Evolutionary conservation across 2,888 invertebrate species (phyloP).

Genomic region (Pseudococcus longispinus): DNA sequence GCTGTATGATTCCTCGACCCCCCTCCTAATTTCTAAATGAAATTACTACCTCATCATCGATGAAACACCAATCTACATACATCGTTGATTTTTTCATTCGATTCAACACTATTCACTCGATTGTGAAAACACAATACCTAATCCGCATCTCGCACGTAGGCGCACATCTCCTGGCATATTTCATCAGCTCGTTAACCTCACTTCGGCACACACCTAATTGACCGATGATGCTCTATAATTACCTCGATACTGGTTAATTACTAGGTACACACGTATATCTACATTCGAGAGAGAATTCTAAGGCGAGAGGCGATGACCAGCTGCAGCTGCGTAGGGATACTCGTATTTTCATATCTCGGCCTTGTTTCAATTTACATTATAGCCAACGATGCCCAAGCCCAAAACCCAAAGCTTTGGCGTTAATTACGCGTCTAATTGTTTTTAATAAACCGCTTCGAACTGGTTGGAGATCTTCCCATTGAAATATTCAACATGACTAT

Average conservation of each 20-base stretch:
- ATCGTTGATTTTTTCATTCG: too few relatives aligned
- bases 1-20: too few relatives aligned
- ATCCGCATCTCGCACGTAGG: background rate
- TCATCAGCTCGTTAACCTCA: background rate
- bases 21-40: too few relatives aligned
- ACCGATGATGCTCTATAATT: background rate
- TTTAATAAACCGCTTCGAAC: background rate
- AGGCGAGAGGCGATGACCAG: background rate
- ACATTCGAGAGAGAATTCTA: background rate
- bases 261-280: background rate
- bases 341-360: background rate
- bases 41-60: too few relatives aligned
- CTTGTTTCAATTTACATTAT: background rate
- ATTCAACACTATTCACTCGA: too few relatives aligned
- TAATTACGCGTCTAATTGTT: conserved; percentile 3
- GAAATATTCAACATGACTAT: background rate
- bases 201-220: background rate
- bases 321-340: background rate
- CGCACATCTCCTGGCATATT: background rate
- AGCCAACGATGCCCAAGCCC: background rate
- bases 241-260: background rate
- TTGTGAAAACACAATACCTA: too few relatives aligned
- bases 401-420: background rate
- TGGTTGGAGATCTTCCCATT: background rate
- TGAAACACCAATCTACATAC: too few relatives aligned